A percentile compares a stretch with the other conserved stretches of the same genome.
Evolutionary conservation across 1,140 invertebrate genomes (phyloP).

Genomic region (Trichonephila inaurata): DNA sequence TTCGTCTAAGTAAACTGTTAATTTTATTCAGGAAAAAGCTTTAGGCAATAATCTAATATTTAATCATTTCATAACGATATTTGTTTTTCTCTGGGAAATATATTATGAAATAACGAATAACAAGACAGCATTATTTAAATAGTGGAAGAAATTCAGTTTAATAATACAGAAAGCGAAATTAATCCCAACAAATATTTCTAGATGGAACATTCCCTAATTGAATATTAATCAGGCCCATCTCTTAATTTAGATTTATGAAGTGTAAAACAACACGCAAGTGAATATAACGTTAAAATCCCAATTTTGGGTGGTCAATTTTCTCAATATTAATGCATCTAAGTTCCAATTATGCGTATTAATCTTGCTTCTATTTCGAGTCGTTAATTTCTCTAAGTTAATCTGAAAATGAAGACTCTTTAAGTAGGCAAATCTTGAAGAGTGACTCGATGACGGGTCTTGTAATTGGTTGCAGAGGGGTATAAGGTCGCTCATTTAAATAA

Average conservation of each 20-base stretch:
- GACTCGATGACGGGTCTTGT: neutral
- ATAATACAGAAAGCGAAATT: no score
- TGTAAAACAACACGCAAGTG: neutral
- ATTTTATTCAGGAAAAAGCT: no score
- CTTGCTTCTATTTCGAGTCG: neutral
- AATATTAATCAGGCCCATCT: no score
- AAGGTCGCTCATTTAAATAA: neutral
- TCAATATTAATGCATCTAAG: neutral
- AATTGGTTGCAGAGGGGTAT: neutral
- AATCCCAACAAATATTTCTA: no score
- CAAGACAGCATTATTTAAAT: no score
- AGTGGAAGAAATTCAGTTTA: no score
- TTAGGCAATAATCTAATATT: no score
- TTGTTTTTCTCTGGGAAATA: no score
- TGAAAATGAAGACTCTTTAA: neutral
- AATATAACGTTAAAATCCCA: neutral
- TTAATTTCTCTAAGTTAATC: neutral
- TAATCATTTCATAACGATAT: no score
- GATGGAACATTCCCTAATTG: no score
- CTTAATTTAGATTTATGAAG: neutral
- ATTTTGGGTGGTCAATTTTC: neutral
- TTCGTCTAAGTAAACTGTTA: no score
- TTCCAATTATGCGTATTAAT: neutral
- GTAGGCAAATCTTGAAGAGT: neutral
- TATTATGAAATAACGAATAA: no score